Evolutionary conservation across 2,797 vertebrate species (phyloP), one percentile per base, ranked within the genome.

Genomic region (Chelidonichthys spinosus): DNA sequence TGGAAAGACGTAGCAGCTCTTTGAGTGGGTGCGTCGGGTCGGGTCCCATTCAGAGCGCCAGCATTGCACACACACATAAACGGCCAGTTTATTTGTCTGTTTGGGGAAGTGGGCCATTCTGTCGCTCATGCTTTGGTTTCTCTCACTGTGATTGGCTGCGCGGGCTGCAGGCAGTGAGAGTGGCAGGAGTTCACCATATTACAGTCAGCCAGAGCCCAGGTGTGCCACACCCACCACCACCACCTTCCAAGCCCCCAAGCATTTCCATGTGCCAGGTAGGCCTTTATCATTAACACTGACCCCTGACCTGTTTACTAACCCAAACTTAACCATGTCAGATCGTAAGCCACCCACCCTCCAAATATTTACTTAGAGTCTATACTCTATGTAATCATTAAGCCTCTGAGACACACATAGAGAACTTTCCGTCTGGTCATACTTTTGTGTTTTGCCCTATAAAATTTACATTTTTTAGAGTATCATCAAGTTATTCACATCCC

Each of bases 241-340:
- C 93, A 93, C 93, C 93, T 95, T 94, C 92, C 97, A 96, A 93
- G 95, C 94, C 59, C 96, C 97, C 93, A 97, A 95, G 94, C 97
- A 99, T 95, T 98, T 98, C 94, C 97, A 98, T 95, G 94, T 98
- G 92, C 97, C 97, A 98, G 97, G 97, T 98, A 98, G 95, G 97
- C 77, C 2, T 11, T 60, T 52, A 72, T 76, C 40, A 6, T 2
- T 43, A 18, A 37, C 13, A 17, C 72, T 63, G 42, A 75, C 70
- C 54, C 63, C 39, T 58, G 43, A 72, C 55, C 56, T 70, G 14
- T 63, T 69, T 72, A 74, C 78, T 83, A 74, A 87, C 77, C 70
- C 11, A 3, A 59, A 64, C 33, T 9, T 35, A 58, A 46, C 36
- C 25, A 14, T 4, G 2, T 47, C 36, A 56, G 15, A 64, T 56